A percentile compares a stretch with the other conserved stretches of the same genome.
phyloP scores from a whole-genome alignment of 2,888 invertebrate genomes.

The Odontothrips loti region DNA sequence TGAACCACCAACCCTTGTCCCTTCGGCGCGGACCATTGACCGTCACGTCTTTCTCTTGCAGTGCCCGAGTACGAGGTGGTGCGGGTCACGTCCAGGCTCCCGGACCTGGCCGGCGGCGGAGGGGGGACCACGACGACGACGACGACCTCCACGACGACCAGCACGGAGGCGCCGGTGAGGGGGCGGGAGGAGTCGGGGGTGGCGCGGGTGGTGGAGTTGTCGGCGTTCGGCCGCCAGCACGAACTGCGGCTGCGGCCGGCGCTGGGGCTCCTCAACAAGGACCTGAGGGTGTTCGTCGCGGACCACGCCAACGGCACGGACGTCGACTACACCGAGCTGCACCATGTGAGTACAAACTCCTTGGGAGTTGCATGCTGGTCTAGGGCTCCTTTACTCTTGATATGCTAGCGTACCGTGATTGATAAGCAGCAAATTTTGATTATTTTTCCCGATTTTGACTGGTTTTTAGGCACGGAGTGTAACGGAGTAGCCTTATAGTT shows the following conservation, averaged over 20 bases:
- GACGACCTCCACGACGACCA: slow-evolving; percentile 1
- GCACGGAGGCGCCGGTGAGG: not conserved
- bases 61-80: slow-evolving; percentile 23
- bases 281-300: slow-evolving; percentile 77
- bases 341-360: slow-evolving; percentile 56
- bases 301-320: slow-evolving; percentile 73
- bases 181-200: slow-evolving; percentile 38
- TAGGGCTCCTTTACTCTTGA: too few species aligned
- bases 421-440: too few species aligned
- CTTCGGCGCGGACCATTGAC: too few species aligned
- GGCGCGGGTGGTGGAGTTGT: slow-evolving; percentile 59
- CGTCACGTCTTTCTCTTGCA: not conserved
- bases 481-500: too few species aligned
- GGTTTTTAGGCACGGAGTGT: too few species aligned
- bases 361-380: not conserved
- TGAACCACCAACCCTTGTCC: too few species aligned
- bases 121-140: not conserved
- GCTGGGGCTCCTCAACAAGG: slow-evolving; percentile 70
- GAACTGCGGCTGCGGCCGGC: slow-evolving; percentile 71
- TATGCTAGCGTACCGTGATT: too few species aligned
- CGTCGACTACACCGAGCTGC: slow-evolving; percentile 71
- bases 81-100: not conserved
- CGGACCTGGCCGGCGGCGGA: not conserved
- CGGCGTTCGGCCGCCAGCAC: slow-evolving; percentile 73
- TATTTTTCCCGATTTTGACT: too few species aligned